phyloP scores from a whole-genome alignment of 2,888 invertebrate genomes.

The Bombyx huttoni region DNA sequence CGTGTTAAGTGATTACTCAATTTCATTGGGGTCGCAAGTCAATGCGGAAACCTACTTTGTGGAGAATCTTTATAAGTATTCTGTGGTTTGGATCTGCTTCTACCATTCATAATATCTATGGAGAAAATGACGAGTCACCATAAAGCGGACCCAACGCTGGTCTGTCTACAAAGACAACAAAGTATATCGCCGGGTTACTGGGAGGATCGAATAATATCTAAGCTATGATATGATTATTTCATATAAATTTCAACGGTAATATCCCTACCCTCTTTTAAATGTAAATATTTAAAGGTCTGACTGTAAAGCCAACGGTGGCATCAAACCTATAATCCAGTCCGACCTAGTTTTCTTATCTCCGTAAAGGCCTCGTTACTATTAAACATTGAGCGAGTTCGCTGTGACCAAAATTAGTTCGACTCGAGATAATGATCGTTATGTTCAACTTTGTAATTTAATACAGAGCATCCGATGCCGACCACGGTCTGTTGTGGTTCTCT shows the following conservation, averaged over 20 bases:
- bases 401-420: slow-evolving; percentile 24
- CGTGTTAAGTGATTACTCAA: too few species aligned
- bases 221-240: background rate
- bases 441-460: slow-evolving; percentile 22
- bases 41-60: too few species aligned
- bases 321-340: background rate
- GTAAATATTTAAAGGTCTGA: background rate
- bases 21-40: too few species aligned
- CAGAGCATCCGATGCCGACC: slow-evolving; percentile 4
- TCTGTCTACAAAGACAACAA: too few species aligned
- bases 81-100: too few species aligned
- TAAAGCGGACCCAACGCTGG: too few species aligned
- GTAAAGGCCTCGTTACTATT: slow-evolving; percentile 9
- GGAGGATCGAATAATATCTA: too few species aligned
- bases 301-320: background rate
- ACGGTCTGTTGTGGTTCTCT: slow-evolving; percentile 13
- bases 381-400: slow-evolving; percentile 16
- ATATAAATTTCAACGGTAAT: background rate
- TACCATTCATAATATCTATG: too few species aligned
- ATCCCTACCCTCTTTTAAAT: background rate
- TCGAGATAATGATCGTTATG: slow-evolving; percentile 22
- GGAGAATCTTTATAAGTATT: too few species aligned
- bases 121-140: too few species aligned
- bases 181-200: too few species aligned
- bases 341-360: slow-evolving; percentile 10